Base-by-base conservation (phyloP, 2,113 vertebrate genomes). In the Mormyrus lacerda region DNA sequence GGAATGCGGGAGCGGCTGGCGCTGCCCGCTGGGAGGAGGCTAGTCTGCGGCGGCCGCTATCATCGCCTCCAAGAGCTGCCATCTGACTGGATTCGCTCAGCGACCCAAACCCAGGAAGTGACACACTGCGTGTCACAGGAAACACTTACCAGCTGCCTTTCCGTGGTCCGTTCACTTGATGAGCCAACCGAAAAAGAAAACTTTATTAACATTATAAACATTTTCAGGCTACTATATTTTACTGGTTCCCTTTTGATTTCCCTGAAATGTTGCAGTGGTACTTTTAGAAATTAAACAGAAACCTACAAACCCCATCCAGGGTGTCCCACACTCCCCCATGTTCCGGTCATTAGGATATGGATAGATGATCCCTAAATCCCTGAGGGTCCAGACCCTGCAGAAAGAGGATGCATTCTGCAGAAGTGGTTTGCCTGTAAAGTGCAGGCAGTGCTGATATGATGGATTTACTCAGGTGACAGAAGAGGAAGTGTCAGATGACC, bases 1-100 rank as follows among this genome's bases (percentile, higher is more conserved):
- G 92, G 92, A 93, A 93, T 93, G 91, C 91, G 79, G 69, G 87
- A 65, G 88, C 89, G 21, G 88, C 17, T 27, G 84, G 90, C 83
- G 89, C 92, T 87, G 90, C 89, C 90, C 84, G 88, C 89, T 55
- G 58, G 17, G 91, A 89, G 89, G 48, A 89, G 88, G 85, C 55
- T 51, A 0, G 88, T 69, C 90, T 91, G 89, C 35, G 3, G 91
- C 2, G 8, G 61, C 85, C 89, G 27, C 89, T 90, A 51, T 90
- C 88, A 4, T 47, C 88, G n/a, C 6, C 24, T 51, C 55, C 89
- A 55, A 51, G 91, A 86, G 85, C 83, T 79, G 44, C 73, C 8
- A 19, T 82, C 61, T 73, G 9, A 83, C 82, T 27, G 39, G 73
- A 69, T 76, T 17, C 84, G 89, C 87, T 11, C 47, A 88, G 89